Evolutionary conservation across 1,140 invertebrate species (phyloP).

Genomic region (Carcinoscorpius rotundicauda): DNA sequence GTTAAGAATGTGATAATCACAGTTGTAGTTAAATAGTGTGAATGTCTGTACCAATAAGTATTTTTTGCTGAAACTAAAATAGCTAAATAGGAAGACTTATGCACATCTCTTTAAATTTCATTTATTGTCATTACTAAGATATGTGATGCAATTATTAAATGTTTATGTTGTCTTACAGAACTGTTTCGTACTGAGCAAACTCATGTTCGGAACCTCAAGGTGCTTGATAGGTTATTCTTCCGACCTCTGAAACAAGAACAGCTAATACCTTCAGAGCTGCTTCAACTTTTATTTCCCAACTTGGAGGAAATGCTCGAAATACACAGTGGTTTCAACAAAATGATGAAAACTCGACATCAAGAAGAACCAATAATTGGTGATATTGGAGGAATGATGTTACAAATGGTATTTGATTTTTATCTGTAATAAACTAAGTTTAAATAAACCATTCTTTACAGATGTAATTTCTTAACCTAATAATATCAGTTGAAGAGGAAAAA

Average conservation of each 20-base stretch:
- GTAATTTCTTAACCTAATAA: no score
- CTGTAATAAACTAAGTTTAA: no score
- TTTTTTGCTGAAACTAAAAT: no score
- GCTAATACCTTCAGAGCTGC: conserved; percentile 58
- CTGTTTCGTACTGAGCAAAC: conserved; percentile 91
- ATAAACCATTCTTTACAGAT: no score
- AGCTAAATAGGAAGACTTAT: no score
- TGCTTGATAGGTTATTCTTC: conserved; percentile 82
- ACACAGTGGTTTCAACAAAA: conserved; percentile 57
- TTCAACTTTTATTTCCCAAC: conserved; percentile 82
- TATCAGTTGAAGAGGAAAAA: no score
- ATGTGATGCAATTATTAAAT: neutral
- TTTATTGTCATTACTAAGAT: no score
- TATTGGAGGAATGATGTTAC: conserved; percentile 60
- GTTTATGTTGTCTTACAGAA: conserved; percentile 41
- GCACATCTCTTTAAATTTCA: no score
- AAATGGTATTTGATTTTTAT: conserved; percentile 44
- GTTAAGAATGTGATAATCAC: no score
- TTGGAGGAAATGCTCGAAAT: conserved; percentile 65
- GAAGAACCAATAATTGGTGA: conserved; percentile 59
- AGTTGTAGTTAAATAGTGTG: no score
- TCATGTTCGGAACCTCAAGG: conserved; percentile 86
- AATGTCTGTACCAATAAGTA: no score
- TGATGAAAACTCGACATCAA: conserved; percentile 52
- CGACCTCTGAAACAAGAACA: conserved; percentile 53